Conservation (phyloP, 2,113 vertebrate genomes). For the Toxotes jaculatrix region DNA sequence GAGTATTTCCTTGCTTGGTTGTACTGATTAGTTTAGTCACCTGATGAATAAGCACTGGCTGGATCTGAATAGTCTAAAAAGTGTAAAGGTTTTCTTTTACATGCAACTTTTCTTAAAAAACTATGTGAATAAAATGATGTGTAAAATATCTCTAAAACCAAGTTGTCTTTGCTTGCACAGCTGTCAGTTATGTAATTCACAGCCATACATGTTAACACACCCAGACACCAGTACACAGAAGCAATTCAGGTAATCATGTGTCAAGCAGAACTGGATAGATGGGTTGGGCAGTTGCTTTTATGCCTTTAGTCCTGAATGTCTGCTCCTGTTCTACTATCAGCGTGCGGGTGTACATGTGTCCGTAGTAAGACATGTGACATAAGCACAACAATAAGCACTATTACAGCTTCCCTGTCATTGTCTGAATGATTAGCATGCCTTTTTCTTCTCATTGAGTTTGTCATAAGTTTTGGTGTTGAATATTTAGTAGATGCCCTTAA, state of each 20-base stretch:
- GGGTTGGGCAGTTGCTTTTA: not conserved
- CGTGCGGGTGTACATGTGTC: not conserved
- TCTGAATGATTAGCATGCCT: not conserved
- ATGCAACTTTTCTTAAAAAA: not conserved
- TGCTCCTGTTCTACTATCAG: not conserved
- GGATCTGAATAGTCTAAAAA: not conserved
- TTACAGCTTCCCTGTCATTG: not conserved
- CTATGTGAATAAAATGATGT: not conserved
- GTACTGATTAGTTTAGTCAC: too few relatives aligned
- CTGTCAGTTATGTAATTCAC: not conserved
- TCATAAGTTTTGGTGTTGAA: not conserved
- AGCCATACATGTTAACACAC: not conserved
- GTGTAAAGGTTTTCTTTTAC: too few relatives aligned
- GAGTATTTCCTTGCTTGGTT: slow-evolving; percentile 60
- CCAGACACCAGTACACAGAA: not conserved
- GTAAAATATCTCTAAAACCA: not conserved
- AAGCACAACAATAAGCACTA: not conserved
- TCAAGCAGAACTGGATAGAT: not conserved
- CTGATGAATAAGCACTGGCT: too few relatives aligned
- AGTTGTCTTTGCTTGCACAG: not conserved
- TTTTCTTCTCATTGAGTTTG: not conserved
- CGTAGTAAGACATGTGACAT: not conserved
- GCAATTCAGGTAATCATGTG: not conserved
- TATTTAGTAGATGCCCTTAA: not conserved
- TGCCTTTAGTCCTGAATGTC: not conserved